These are phyloP conservation scores for Canis aureus DNA, from an alignment of 2,113 vertebrate genomes.

Conservation along the genomic window DNA sequence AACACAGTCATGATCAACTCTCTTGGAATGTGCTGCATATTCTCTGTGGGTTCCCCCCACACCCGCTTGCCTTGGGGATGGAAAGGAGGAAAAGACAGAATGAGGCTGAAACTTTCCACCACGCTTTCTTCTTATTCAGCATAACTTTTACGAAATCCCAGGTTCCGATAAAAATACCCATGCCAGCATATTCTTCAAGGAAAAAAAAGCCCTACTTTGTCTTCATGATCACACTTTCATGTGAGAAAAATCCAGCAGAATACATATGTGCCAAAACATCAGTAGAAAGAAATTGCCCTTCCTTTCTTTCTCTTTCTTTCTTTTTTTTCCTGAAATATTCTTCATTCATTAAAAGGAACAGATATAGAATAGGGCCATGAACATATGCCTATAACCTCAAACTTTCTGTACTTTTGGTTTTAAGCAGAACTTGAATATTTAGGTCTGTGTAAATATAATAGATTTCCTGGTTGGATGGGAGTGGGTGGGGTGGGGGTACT, in stretches of 20 bases:
- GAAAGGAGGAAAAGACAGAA: slow-evolving; percentile 43
- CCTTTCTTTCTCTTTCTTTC: too few relatives aligned
- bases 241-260: background rate
- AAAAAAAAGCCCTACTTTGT: slow-evolving; percentile 18
- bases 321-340: slow-evolving; percentile 45
- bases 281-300: background rate
- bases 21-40: slow-evolving; percentile 52
- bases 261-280: background rate
- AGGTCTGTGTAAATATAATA: background rate
- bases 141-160: slow-evolving; percentile 36
- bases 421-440: background rate
- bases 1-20: background rate
- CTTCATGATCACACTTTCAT: background rate
- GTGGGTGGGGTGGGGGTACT: background rate
- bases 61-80: background rate
- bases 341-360: background rate
- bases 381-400: background rate
- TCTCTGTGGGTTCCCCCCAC: background rate
- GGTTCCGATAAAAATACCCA: slow-evolving; percentile 49
- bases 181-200: slow-evolving; percentile 54
- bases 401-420: background rate
- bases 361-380: background rate
- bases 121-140: slow-evolving; percentile 58
- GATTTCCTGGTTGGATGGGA: background rate
- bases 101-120: slow-evolving; percentile 62